phyloP scores from a whole-genome alignment of 1,140 invertebrate species.

The Gryllus bimaculatus region DNA sequence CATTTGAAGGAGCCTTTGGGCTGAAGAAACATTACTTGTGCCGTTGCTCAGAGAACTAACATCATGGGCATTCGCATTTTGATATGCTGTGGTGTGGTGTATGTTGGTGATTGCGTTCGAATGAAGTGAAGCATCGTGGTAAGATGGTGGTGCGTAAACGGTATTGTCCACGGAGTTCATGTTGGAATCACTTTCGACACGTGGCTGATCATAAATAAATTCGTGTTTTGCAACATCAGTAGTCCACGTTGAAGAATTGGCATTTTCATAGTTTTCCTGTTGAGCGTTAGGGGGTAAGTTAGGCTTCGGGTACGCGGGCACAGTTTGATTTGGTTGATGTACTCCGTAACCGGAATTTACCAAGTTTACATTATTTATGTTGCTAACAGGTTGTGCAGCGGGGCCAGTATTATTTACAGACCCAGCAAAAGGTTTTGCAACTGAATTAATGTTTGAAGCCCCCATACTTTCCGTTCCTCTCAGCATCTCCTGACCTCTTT shows the following conservation, averaged over 20 bases:
- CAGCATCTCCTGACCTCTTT: neutral
- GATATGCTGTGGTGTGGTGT: neutral
- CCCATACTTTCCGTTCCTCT: neutral
- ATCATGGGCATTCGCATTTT: neutral
- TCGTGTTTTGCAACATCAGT: neutral
- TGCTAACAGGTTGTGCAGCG: neutral
- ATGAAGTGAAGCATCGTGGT: neutral
- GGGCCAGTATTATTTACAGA: neutral
- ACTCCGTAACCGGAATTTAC: neutral
- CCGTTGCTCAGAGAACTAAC: neutral
- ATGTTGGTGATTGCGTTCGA: neutral
- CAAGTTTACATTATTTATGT: neutral
- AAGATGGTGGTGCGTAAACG: neutral
- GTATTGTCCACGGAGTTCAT: neutral
- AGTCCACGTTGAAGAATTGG: neutral
- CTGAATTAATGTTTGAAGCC: neutral
- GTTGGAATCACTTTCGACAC: neutral
- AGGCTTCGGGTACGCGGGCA: too few species aligned
- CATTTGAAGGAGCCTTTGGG: constrained; percentile 28
- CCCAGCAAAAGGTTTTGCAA: neutral
- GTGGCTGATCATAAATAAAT: neutral
- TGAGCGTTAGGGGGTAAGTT: too few species aligned
- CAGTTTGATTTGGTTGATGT: neutral
- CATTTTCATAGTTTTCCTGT: too few species aligned
- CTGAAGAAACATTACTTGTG: constrained; percentile 24